Conservation (phyloP, 1,140 invertebrate species). For the Metaphire vulgaris region DNA sequence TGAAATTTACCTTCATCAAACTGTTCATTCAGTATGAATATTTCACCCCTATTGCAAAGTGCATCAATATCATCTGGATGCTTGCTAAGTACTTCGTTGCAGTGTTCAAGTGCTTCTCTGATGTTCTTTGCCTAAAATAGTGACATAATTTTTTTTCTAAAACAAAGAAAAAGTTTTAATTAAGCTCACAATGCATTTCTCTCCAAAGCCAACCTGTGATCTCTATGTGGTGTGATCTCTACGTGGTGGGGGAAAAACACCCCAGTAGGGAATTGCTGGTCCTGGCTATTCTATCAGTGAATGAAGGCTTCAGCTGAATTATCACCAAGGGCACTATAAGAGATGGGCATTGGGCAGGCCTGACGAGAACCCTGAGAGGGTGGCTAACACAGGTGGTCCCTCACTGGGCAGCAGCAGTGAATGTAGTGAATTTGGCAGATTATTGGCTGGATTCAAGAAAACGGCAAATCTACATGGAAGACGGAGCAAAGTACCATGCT, state of each 20-base stretch:
- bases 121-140: conserved; percentile 57
- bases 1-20: conserved; percentile 82
- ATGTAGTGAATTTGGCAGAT: too few relatives aligned
- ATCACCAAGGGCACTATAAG: too few relatives aligned
- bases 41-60: conserved; percentile 85
- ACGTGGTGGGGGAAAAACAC: not conserved
- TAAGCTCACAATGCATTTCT: not conserved
- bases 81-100: conserved; percentile 72
- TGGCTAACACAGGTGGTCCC: too few relatives aligned
- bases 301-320: not conserved
- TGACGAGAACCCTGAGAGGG: too few relatives aligned
- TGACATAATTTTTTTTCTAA: conserved; percentile 51
- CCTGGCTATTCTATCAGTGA: not conserved
- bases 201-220: not conserved
- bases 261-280: not conserved
- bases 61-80: conserved; percentile 63
- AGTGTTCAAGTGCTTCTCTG: conserved; percentile 64
- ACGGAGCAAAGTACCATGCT: too few relatives aligned
- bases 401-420: too few relatives aligned
- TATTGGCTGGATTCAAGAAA: too few relatives aligned
- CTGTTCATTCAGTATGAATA: conserved; percentile 79
- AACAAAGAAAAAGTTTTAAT: conserved; percentile 44
- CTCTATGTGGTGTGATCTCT: not conserved
- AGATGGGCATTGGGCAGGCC: too few relatives aligned
- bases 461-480: too few relatives aligned